A percentile compares a stretch with the other conserved stretches of the same genome.
These are phyloP conservation scores for Procambarus virginalis DNA, from an alignment of 1,140 invertebrate genomes.

Conservation along the genomic window DNA sequence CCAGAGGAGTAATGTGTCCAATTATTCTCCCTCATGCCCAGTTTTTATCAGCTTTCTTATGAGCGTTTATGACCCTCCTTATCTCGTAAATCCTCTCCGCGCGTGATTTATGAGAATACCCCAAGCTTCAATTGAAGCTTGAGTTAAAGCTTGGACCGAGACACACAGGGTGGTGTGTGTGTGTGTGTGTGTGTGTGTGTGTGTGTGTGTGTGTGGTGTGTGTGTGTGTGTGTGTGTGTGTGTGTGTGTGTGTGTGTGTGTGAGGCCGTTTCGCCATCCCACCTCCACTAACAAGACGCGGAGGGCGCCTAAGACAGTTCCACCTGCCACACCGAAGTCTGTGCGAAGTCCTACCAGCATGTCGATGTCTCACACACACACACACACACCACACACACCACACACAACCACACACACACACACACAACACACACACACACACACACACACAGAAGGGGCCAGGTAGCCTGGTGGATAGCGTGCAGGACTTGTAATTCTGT, in stretches of 20 bases:
- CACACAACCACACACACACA: background rate
- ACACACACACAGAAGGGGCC: too few species aligned
- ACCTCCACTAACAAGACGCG: background rate
- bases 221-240: too few species aligned
- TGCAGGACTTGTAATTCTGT: too few species aligned
- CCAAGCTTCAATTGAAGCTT: background rate
- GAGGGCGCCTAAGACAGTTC: background rate
- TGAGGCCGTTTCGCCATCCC: too few species aligned
- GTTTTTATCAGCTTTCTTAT: background rate
- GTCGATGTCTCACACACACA: background rate
- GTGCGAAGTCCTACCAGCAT: background rate
- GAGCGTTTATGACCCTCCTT: background rate
- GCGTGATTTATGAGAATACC: background rate
- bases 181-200: too few species aligned
- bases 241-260: too few species aligned
- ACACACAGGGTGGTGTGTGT: too few species aligned
- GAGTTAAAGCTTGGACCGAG: background rate
- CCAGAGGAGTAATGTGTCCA: background rate
- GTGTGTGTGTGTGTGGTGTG: too few species aligned
- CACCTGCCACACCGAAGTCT: background rate
- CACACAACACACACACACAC: background rate
- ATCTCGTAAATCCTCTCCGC: background rate
- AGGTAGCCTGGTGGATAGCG: too few species aligned
- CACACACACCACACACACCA: background rate
- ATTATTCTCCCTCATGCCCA: background rate